phyloP scores from a whole-genome alignment of 2,113 vertebrate species.

The Turdus rufiventris region DNA sequence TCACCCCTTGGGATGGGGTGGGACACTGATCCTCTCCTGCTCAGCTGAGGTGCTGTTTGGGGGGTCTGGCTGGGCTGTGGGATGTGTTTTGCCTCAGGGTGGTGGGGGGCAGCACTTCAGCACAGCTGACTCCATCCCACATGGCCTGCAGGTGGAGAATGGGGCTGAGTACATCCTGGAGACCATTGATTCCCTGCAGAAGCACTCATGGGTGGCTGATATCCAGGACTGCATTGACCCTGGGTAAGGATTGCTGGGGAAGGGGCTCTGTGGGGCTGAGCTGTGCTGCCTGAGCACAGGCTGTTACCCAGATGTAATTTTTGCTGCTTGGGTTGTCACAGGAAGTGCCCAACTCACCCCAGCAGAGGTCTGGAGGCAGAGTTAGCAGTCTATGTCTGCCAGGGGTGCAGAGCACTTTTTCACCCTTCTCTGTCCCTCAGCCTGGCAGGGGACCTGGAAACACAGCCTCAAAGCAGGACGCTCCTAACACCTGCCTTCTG shows the following conservation, averaged over 20 bases:
- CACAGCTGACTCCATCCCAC: neutral
- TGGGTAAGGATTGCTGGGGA: slow-evolving; percentile 75
- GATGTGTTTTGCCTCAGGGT: neutral
- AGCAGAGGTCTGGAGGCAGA: neutral
- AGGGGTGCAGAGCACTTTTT: neutral
- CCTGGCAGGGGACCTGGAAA: neutral
- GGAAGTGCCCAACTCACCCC: neutral
- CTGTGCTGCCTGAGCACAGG: fast-evolving
- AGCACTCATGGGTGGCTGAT: slow-evolving; percentile 97
- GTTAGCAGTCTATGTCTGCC: neutral
- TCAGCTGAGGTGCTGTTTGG: neutral
- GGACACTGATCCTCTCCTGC: neutral
- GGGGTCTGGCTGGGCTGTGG: neutral
- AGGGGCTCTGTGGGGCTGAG: neutral
- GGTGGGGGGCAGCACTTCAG: neutral
- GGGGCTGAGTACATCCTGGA: slow-evolving; percentile 96
- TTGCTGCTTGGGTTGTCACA: neutral
- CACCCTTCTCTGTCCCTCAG: neutral
- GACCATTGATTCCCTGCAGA: slow-evolving; percentile 97
- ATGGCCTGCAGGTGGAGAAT: slow-evolving; percentile 81
- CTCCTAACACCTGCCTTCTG: neutral
- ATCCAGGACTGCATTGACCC: slow-evolving; percentile 98
- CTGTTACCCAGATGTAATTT: neutral
- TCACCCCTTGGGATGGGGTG: neutral
- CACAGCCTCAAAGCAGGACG: fast-evolving